Percentiles rank a stretch among this genome's conserved stretches.
These are phyloP conservation scores for Meloidogyne floridensis DNA, from an alignment of 1,140 invertebrate genomes.

Conservation along the genomic window DNA sequence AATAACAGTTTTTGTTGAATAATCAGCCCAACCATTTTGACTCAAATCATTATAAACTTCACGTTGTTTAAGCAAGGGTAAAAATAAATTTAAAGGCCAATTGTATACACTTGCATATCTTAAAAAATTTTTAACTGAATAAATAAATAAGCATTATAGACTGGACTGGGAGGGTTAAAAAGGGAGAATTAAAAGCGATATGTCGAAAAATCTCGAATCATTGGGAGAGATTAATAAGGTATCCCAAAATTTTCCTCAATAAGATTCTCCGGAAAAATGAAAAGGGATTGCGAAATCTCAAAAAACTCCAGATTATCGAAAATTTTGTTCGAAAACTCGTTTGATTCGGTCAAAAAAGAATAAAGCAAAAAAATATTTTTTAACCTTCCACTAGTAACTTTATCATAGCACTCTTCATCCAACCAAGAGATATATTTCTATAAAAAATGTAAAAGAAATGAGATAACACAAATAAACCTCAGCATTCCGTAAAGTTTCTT, in stretches of 20 bases:
- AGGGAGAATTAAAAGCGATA: too few species aligned
- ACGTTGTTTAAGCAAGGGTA: slow-evolving; percentile 79
- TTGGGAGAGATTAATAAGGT: too few species aligned
- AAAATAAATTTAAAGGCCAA: slow-evolving; percentile 83
- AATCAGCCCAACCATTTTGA: slow-evolving; percentile 50
- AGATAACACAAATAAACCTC: slow-evolving; percentile 46
- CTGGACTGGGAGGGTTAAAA: too few species aligned
- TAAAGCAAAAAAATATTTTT: too few species aligned
- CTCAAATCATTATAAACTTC: slow-evolving; percentile 39
- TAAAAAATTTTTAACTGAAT: neutral
- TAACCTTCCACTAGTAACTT: slow-evolving; percentile 73
- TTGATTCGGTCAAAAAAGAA: too few species aligned
- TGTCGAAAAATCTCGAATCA: too few species aligned
- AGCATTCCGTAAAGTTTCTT: slow-evolving; percentile 58
- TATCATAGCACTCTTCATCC: slow-evolving; percentile 77
- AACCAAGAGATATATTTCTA: slow-evolving; percentile 84
- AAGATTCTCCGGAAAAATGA: too few species aligned
- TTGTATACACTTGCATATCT: slow-evolving; percentile 23
- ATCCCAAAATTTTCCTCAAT: too few species aligned
- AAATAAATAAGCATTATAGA: too few species aligned
- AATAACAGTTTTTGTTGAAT: slow-evolving; percentile 48
- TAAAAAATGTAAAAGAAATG: neutral
- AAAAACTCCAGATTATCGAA: too few species aligned
- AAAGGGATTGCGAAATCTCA: too few species aligned
- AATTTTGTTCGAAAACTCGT: too few species aligned